These are phyloP conservation scores for Porites lutea DNA, from an alignment of 64 coral and sea anemone genomes.

Conservation along the genomic window DNA sequence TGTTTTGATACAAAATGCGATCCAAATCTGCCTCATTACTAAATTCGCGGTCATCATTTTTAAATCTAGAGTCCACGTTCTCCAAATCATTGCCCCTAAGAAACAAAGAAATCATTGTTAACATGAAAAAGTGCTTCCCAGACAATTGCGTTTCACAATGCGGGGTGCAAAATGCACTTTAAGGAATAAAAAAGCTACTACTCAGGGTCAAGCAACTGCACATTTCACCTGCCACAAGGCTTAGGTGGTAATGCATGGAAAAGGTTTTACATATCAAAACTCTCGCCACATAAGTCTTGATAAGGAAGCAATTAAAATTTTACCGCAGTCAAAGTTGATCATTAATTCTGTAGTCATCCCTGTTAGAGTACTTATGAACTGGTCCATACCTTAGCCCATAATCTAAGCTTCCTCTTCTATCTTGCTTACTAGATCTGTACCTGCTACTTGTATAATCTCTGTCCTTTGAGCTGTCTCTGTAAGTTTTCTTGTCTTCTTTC, in stretches of 20 bases:
- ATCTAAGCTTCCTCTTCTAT: background rate
- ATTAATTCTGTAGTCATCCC: background rate
- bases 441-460: conserved; percentile 14
- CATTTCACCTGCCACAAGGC: no score
- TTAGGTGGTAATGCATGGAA: no score
- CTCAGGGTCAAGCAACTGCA: no score
- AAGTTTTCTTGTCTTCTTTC: background rate
- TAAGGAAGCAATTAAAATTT: no score
- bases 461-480: background rate
- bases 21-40: background rate
- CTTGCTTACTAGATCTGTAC: background rate
- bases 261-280: no score
- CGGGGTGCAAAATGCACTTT: no score
- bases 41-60: background rate
- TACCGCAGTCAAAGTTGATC: background rate
- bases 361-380: background rate
- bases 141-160: no score
- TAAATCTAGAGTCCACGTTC: background rate
- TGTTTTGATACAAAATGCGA: background rate
- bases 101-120: background rate
- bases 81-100: background rate
- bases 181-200: no score
- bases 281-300: no score
- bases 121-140: no score
- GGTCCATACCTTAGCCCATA: conserved; percentile 13